Evolutionary conservation across 2,888 invertebrate genomes (phyloP), one percentile per base, ranked within the genome.

Genomic region (Andrena trimmerana): DNA sequence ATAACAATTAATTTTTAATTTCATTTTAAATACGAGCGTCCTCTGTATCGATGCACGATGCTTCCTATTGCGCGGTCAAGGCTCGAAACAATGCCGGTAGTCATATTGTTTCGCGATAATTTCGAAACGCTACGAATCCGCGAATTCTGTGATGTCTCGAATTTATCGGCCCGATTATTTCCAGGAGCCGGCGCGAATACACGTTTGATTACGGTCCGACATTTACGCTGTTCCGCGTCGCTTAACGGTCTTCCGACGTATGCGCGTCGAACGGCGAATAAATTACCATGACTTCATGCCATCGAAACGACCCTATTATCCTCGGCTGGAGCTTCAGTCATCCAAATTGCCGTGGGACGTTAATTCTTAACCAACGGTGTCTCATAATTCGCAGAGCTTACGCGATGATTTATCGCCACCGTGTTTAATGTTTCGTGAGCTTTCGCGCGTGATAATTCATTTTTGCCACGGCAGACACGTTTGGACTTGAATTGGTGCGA

Each of bases 91-190:
- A 57, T 67, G 29, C 29, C 36, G 16, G 36, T 20, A 3, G 42
- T 16, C n/a, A 1, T 20, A 10, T 13, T 27, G 33, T 24, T 42
- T n/a, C 13, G 27, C 7, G 24, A 27, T 36, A 60, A 60, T 50
- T 60, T 33, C n/a, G 60, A 50, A 70, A 24, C 50, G 71, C 59
- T 29, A 24, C 31, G 66, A 4, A 7, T n/a, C 68, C 65, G 52
- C n/a, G 63, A 59, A 48, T 29, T 29, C n/a, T 29, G 54, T 27
- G 57, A 54, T 27, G 66, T 71, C 50, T 66, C 31, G 42, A 66
- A 81, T 79, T 79, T 73, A 73, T 79, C 52, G 52, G 50, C 10
- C 20, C 73, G 73, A 79, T 81, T 81, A 81, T 79, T 81, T 66
- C 52, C 70, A 54, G 42, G 24, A 48, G 7, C 20, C 3, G 29